Conservation (phyloP, 2,797 vertebrate genomes). For the Cetoscarus ocellatus region DNA sequence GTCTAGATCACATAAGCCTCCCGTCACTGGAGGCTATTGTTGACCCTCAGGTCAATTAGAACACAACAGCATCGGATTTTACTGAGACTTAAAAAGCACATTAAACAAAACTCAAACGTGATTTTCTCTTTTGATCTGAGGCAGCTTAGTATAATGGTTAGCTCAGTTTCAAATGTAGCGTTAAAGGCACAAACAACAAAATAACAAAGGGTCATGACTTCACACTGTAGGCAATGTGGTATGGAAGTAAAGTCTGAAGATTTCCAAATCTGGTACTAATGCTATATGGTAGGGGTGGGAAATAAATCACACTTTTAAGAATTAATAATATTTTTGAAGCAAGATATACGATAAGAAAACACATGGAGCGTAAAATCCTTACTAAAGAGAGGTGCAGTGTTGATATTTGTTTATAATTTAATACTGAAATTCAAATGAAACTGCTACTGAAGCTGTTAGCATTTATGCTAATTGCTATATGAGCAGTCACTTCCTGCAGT, state of each 20-base stretch:
- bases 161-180: slow-evolving; percentile 49
- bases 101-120: slow-evolving; percentile 37
- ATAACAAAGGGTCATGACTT: slow-evolving; percentile 5
- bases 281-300: not conserved
- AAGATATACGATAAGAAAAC: no score
- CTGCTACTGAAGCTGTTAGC: no score
- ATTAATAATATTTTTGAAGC: no score
- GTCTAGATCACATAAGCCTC: slow-evolving; percentile 34
- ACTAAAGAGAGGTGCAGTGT: no score
- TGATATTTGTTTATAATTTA: no score
- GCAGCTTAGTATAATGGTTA: slow-evolving; percentile 12
- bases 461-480: no score
- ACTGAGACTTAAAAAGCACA: slow-evolving; percentile 10
- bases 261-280: slow-evolving; percentile 19
- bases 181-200: slow-evolving; percentile 14
- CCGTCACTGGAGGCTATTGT: slow-evolving; percentile 26
- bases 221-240: slow-evolving; percentile 28
- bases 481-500: no score
- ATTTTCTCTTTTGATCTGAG: slow-evolving; percentile 56
- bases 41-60: slow-evolving; percentile 32
- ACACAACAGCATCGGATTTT: slow-evolving; percentile 30
- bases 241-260: slow-evolving; percentile 1
- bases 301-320: not conserved
- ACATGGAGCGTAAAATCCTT: no score
- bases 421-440: no score